Evolutionary conservation across 2,797 vertebrate species (phyloP).

Genomic region (Girardinus metallicus): DNA sequence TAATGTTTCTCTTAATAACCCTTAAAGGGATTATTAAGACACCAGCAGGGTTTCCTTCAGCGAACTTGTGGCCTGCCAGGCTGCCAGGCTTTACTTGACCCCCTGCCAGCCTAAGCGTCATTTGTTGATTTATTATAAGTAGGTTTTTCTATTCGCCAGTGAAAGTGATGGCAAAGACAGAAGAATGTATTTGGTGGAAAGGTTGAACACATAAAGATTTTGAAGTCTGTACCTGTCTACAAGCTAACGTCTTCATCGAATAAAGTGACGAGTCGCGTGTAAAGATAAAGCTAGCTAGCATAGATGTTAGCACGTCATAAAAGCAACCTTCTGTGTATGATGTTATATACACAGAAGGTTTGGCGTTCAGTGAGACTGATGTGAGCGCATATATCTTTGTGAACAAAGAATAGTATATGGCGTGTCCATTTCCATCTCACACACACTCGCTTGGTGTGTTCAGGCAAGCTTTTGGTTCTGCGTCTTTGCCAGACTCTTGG

Average conservation of each 20-base stretch:
- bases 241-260: background rate
- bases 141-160: too few relatives aligned
- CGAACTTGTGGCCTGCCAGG: background rate
- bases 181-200: too few relatives aligned
- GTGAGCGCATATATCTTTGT: background rate
- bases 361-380: background rate
- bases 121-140: too few relatives aligned
- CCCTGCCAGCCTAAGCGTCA: too few relatives aligned
- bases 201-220: too few relatives aligned
- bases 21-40: background rate
- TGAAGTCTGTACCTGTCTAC: background rate
- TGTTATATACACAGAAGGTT: too few relatives aligned
- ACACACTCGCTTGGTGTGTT: too few relatives aligned
- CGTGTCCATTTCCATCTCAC: background rate
- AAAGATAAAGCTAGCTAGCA: background rate
- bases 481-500: too few relatives aligned
- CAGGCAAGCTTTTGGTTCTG: too few relatives aligned
- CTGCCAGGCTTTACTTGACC: too few relatives aligned
- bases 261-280: background rate
- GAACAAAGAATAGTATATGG: background rate
- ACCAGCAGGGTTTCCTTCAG: background rate
- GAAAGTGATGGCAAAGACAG: too few relatives aligned
- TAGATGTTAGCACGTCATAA: background rate
- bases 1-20: background rate
- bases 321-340: background rate